Base-by-base conservation (phyloP, 2,888 invertebrate genomes). In the Malachius bipustulatus region DNA sequence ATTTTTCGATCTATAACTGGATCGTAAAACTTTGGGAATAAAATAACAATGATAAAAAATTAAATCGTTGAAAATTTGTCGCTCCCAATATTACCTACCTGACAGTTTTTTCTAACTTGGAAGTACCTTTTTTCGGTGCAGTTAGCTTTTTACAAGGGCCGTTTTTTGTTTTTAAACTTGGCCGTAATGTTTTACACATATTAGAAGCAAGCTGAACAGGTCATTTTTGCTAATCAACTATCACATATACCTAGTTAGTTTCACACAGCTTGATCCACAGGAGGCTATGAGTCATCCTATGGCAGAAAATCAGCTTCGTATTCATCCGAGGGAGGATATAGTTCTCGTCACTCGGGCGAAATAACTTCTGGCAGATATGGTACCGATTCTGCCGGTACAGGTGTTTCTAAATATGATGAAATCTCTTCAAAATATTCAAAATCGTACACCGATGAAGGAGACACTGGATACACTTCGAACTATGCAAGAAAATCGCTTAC, bases 241-340 rank as follows among this genome's bases (percentile, higher is more conserved):
- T 19, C 24, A 19, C n/a, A 19, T n/a, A 19, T 19, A 19, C n/a
- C n/a, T 8, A 6, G n/a, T n/a, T 19, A 8, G 6, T 19, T 8
- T 19, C 24, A 19, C 6, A 6, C n/a, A 19, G 24, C 6, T n/a
- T 19, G 6, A 19, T 54, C 45, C 53, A 47, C 57, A 59, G 60
- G 59, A 47, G 56, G 55, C 16, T 53, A 56, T 26, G 58, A 58
- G 38, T 55, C 59, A 6, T 57, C 57, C 3, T 56, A 54, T 43
- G 46, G 52, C 30, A 46, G 59, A 47, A 48, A 51, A 31, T 42
- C 56, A 6, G 47, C 46, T 16, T 50, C 55, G 4, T 51, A 51
- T 33, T 47, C 53, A 9, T 45, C 48, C 2, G 57, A 55, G 15
- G 52, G 49, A 9, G 27, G 42, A 4, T 46, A 50, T 4, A 49